phyloP scores from a whole-genome alignment of 64 coral and sea anemone species.

The Montipora sp. region DNA sequence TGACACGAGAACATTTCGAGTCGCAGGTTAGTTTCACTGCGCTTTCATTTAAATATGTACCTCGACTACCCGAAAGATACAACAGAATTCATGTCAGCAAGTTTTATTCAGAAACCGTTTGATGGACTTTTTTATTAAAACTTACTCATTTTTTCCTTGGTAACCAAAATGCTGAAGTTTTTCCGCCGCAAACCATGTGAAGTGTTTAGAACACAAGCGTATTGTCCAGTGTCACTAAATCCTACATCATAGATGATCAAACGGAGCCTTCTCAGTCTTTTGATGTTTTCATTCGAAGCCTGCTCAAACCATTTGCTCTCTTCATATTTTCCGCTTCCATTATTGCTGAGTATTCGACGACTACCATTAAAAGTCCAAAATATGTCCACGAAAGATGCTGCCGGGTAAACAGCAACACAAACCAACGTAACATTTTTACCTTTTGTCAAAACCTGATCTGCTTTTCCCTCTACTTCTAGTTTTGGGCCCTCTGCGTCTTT shows the following conservation, averaged over 20 bases:
- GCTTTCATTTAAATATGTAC: too few relatives aligned
- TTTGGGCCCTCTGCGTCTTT: neutral
- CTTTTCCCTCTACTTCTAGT: neutral
- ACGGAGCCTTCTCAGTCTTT: neutral
- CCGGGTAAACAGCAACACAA: conserved; percentile 13
- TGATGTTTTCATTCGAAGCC: neutral
- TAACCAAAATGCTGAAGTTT: conserved; percentile 1
- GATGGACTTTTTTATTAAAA: too few relatives aligned
- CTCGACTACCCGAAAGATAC: too few relatives aligned
- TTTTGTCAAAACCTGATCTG: neutral
- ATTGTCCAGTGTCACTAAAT: neutral
- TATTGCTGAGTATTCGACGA: neutral
- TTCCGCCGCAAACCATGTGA: neutral
- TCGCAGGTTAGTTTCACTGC: too few relatives aligned
- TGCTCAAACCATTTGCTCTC: neutral
- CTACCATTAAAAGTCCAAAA: conserved; percentile 28
- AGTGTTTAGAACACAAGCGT: conserved; percentile 18
- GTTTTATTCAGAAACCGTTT: too few relatives aligned
- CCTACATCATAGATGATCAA: neutral
- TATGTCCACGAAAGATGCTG: conserved; percentile 1
- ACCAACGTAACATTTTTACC: neutral
- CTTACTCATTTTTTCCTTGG: too few relatives aligned
- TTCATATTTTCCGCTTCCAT: neutral
- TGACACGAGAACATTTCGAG: too few relatives aligned
- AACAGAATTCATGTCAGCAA: too few relatives aligned